Conservation (phyloP, 2,113 vertebrate genomes). For the Nicator chloris region DNA sequence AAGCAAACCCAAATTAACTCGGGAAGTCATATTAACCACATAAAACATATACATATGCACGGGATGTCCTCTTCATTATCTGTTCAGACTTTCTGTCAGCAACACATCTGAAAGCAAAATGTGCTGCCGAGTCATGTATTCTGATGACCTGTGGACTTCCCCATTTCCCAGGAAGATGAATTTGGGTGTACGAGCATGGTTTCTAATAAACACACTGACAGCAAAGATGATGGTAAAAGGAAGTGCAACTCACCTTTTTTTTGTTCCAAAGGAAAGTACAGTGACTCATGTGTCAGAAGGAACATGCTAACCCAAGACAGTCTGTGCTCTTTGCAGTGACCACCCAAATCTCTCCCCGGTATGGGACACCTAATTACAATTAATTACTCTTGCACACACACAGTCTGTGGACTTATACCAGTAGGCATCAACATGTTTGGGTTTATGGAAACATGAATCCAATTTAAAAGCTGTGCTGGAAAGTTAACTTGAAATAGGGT, state of each 20-base stretch:
- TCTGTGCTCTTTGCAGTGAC: not conserved
- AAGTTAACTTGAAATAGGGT: not conserved
- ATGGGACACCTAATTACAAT: not conserved
- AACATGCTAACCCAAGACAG: not conserved
- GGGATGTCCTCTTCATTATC: not conserved
- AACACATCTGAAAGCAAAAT: constrained; percentile 18
- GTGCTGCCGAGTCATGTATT: constrained; percentile 13
- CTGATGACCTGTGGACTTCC: constrained; percentile 11
- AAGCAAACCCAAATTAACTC: not conserved
- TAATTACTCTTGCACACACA: not conserved
- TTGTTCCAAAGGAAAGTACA: constrained; percentile 38
- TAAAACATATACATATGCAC: not conserved
- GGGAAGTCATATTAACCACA: not conserved
- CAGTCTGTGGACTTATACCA: not conserved
- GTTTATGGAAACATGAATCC: not conserved
- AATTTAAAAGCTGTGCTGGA: not conserved
- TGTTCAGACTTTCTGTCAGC: not conserved
- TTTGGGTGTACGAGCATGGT: not conserved
- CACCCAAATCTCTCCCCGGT: not conserved
- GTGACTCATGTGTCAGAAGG: constrained; percentile 26
- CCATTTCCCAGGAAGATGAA: constrained; percentile 27
- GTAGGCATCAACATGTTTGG: not conserved
- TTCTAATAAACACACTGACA: constrained; percentile 31
- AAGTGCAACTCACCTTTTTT: not conserved
- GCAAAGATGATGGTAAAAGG: constrained; percentile 11